Conservation (phyloP, 2,888 invertebrate genomes). For the Noctua fimbriata region DNA sequence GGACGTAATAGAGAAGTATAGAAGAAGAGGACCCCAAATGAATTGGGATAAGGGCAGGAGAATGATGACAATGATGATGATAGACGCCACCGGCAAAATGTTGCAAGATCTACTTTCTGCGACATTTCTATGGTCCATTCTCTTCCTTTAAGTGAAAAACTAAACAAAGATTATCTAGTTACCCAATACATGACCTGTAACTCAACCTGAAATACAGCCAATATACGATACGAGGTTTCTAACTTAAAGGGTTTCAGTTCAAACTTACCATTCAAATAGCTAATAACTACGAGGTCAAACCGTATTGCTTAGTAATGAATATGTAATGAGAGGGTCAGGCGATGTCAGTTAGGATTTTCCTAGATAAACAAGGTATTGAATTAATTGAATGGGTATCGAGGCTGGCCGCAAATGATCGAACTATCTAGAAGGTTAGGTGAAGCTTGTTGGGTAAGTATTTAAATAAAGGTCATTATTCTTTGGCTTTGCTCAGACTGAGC, state of each 20-base stretch:
- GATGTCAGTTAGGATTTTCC: constrained; percentile 9
- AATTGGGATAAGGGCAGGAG: no score
- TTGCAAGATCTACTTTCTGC: neutral
- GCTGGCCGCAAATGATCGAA: neutral
- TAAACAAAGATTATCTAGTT: neutral
- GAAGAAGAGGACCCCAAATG: no score
- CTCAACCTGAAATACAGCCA: neutral
- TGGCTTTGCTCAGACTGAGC: neutral
- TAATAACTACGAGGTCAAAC: neutral
- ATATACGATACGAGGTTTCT: neutral
- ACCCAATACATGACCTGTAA: neutral
- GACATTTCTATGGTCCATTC: neutral
- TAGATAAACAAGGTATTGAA: constrained; percentile 15
- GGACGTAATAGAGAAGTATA: no score
- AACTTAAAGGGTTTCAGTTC: constrained; percentile 8
- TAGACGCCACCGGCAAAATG: neutral
- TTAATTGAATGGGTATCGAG: constrained; percentile 14
- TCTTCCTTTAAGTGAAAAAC: neutral
- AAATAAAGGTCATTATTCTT: neutral
- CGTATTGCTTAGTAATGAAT: constrained; percentile 27
- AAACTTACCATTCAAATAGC: neutral
- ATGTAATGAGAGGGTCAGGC: constrained; percentile 21
- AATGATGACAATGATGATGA: no score
- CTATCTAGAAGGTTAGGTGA: neutral
- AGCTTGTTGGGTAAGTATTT: neutral